Base-by-base conservation (phyloP, 23 tunicate genomes). In the Styela clava region DNA sequence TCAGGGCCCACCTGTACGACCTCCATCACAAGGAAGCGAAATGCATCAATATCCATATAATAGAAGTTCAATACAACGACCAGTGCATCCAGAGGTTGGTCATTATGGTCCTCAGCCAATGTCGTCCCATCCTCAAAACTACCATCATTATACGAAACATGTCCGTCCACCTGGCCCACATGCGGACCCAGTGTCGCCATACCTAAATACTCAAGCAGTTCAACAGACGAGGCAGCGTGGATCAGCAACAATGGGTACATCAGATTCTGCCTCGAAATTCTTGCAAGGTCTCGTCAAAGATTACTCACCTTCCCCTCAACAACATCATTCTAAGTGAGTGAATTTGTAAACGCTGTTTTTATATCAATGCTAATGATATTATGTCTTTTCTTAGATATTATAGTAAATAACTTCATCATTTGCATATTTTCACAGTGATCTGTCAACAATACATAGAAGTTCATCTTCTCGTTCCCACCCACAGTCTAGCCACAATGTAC, bases 71-170 rank as follows among this genome's bases (percentile, higher is more conserved):
- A 44, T 44, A 12, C 56, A 44, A 5, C 56, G 56, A 5, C 56
- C 56, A 7, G 12, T 44, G 56, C 56, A 44, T 44, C 56, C 56
- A 12, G 56, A 44, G 7, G 56, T 12, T 44, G 56, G 56, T 5
- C 56, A 44, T 44, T 44, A 5, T 12, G 56, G 56, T 19, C 35
- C 77, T 28, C 7, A 9, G 5, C 71, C 30, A 7, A 16, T 21
- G 3, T 29, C 77, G 24, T 21, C 33, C 33, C 37, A 61, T 34
- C 70, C 80, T 37, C 80, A 56, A 74, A 74, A 63, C 52, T 71
- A 79, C 34, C 83, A 68, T 52, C 37, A 74, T 5, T 51, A 51
- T 7, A 24, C 68, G 5, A 33, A 77, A 44, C 81, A 51, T 26
- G 81, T 51, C 64, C 81, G 56, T 44, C 56, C 56, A 44, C 56